Evolutionary conservation across 1,140 invertebrate species (phyloP), one percentile per base, ranked within the genome.

Genomic region (Popillia japonica): DNA sequence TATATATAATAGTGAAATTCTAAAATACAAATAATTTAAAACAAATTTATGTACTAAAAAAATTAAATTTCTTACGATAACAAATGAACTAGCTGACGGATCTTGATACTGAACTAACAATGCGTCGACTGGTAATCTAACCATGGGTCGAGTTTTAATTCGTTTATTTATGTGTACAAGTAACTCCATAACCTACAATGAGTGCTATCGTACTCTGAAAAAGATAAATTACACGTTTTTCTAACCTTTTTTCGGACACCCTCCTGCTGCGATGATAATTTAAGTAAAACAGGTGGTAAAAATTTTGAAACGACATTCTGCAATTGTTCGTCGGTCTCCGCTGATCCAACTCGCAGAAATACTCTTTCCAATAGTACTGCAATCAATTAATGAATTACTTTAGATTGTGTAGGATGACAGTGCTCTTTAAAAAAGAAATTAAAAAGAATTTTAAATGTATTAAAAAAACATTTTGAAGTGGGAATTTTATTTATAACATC

Each of bases 1-100:
- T 94, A 84, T 98, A 98, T 83, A 98, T 96, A 76, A 98, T 95
- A 61, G 95, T 94, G 85, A 98, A 98, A 88, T 98, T 98, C 93
- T 97, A 88, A 27, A 92, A 90, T 83, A 80, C 86, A 81, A 84
- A 76, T 23, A 7, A 68, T 61, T 7, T 34, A 27, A 64, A 20
- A 27, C 4, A n/a, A 55, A 20, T 34, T 40, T 14, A n/a, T 40
- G 0, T 10, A 68, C 22, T 76, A 61, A 64, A 72, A 41, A 34
- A 23, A 42, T 11, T 7, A 41, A 17, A n/a, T 55, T 17, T 40
- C 90, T 90, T 90, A 96, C 94, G 83, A 93, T 94, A 76, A 96
- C 92, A 89, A 96, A 96, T 74, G 93, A 93, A 82, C 93, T 94
- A 7, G 93, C 91, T 80, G 89, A 85, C 61, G 94, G 92, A 86